Evolutionary conservation across 2,113 vertebrate genomes (phyloP), one percentile per base, ranked within the genome.

Genomic region (Neopipo cinnamomea): DNA sequence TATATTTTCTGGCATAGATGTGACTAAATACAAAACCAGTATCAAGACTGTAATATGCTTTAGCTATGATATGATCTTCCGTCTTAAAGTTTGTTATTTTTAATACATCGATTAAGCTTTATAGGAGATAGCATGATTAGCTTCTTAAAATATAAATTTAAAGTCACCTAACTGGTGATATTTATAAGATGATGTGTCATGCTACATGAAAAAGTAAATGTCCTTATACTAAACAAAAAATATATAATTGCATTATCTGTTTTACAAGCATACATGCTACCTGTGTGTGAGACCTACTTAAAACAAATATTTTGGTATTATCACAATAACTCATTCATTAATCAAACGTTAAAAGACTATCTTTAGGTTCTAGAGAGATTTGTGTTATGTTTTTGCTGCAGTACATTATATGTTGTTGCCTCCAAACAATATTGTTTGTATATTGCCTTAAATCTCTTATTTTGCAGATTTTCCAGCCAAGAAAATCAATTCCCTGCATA

Each of bases 31-130:
- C 39, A 94, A 77, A 75, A 62, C n/a, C 19, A 47, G 5, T 56
- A 62, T 56, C 70, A 84, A 71, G 66, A 84, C 35, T 61, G 23
- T 35, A 79, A 67, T 50, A 82, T 0, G 2, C 50, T 63, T n/a
- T 56, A 95, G 50, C 35, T 91, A 41, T 46, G 31, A 37, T 85
- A 93, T 28, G 81, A 91, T 92, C 71, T 96, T 53, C 49, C 84
- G 33, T 94, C 87, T 46, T 75, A 78, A 93, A 86, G 37, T 65
- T 76, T 91, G 33, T 52, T 82, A 85, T 65, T 73, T 73, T 92
- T 78, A 85, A 81, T 74, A 85, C 44, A 66, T 23, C 66, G 73
- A 55, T 91, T 96, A 87, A 21, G 31, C 42, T 95, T 96, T 94
- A 94, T 7, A 92, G 30, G 92, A 72, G 76, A 68, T 9, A 44